phyloP scores from a whole-genome alignment of 2,113 vertebrate genomes.

The Mola mola region DNA sequence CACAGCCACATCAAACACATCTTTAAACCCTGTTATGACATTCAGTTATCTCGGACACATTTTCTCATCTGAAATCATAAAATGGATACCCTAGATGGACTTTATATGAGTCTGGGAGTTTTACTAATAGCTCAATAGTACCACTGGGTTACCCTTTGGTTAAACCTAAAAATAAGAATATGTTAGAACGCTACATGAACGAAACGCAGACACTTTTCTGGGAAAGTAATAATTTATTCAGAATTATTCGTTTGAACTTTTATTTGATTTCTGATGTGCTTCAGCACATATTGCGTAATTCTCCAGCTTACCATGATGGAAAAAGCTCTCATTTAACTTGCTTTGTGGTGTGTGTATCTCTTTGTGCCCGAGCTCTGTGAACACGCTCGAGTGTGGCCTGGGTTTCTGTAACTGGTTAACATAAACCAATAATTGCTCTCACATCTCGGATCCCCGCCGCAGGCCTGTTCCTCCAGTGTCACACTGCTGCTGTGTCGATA shows the following conservation, averaged over 20 bases:
- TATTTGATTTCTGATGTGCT: too few species aligned
- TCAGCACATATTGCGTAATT: background rate
- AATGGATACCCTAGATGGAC: background rate
- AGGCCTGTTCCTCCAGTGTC: conserved; percentile 30
- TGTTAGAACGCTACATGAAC: too few species aligned
- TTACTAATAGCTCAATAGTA: background rate
- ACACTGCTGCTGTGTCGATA: conserved; percentile 36
- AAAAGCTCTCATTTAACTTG: too few species aligned
- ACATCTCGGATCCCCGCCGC: conserved; percentile 11
- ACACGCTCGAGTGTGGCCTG: conserved; percentile 2
- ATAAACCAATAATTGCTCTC: conserved; percentile 45
- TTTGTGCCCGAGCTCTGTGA: conserved; percentile 2
- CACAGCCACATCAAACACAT: background rate
- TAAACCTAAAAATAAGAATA: background rate
- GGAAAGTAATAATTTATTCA: too few species aligned
- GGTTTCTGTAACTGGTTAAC: conserved; percentile 34
- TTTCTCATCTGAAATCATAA: background rate
- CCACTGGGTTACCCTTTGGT: background rate
- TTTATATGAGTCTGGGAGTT: background rate
- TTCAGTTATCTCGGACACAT: background rate
- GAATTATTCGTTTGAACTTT: too few species aligned
- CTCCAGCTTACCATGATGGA: background rate
- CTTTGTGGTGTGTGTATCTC: background rate
- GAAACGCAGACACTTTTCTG: too few species aligned
- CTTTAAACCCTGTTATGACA: conserved; percentile 1